These are phyloP conservation scores for Temnopleurus reevesii DNA, from an alignment of 53 echinoderm and acorn worm genomes.

Conservation along the genomic window DNA sequence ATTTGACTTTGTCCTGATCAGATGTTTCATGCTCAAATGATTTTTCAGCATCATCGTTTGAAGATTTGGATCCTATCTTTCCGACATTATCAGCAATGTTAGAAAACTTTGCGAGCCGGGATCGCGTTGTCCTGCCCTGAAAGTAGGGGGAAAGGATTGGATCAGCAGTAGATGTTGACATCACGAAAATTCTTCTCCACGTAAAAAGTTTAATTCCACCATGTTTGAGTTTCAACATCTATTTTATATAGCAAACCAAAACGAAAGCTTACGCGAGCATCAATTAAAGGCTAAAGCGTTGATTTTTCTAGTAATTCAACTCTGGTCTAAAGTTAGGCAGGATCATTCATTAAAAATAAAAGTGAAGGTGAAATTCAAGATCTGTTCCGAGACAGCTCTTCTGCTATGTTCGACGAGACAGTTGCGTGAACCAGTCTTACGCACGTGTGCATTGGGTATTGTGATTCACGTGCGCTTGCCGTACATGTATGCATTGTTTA, in stretches of 20 bases:
- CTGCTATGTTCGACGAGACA: too few relatives aligned
- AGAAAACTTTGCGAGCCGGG: not conserved
- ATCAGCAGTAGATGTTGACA: not conserved
- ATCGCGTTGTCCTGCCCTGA: constrained; percentile 5
- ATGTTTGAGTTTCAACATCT: not conserved
- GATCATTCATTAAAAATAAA: too few relatives aligned
- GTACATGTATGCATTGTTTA: not conserved
- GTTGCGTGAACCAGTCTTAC: too few relatives aligned
- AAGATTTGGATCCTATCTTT: not conserved
- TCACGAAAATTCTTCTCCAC: not conserved
- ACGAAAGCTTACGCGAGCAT: too few relatives aligned
- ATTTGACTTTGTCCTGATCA: not conserved
- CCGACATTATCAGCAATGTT: not conserved
- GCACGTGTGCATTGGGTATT: too few relatives aligned
- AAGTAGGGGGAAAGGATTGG: not conserved
- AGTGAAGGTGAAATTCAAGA: too few relatives aligned
- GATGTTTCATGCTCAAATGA: not conserved
- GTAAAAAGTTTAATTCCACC: not conserved
- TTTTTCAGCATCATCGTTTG: not conserved
- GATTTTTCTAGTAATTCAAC: too few relatives aligned
- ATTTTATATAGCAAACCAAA: too few relatives aligned
- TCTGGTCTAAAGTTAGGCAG: too few relatives aligned
- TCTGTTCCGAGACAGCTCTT: too few relatives aligned
- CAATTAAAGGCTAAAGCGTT: too few relatives aligned
- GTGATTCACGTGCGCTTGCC: too few relatives aligned